Evolutionary conservation across 2,797 vertebrate genomes (phyloP), one percentile per base, ranked within the genome.

Genomic region (Enteromius radiatus): DNA sequence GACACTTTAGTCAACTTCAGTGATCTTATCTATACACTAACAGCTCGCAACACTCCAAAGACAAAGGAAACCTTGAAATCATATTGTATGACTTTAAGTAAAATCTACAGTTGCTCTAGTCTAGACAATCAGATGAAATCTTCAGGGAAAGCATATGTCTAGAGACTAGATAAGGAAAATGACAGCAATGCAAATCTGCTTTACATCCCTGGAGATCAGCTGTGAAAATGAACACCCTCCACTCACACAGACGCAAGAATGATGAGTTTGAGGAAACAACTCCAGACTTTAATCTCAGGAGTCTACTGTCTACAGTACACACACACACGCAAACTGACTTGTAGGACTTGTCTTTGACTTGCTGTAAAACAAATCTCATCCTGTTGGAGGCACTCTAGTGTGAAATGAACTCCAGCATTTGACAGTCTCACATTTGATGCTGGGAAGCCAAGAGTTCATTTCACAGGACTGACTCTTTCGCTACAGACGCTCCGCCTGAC

Each of bases 381-480:
- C 12, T 38, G 33, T 8, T 49, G 73, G 38, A 81, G 70, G 64
- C 70, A 74, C 69, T 31, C 80, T 49, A 73, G n/a, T 78, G 81
- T 86, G 78, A 86, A 88, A 88, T 85, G 52, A 78, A 68, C 61
- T 81, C 67, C 11, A 59, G 23, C 45, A 12, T 17, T 31, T 47
- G 56, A 28, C 56, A 61, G 23, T 10, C 19, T 64, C 59, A 67
- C 4, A 21, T 61, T 63, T 80, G 21, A 59, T 59, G n/a, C 21
- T 82, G 31, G 47, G 14, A 36, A 49, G 33, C 71, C 49, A 70
- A n/a, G 71, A 56, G 21, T 38, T 75, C 31, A 26, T 75, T 23
- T 26, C 6, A 54, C 28, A 15, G 31, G 31, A 8, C 49, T 38
- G 21, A 74, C 47, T 36, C 49, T n/a, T n/a, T 3, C 71, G 17